Conservation (phyloP, 2,113 vertebrate species). For the Benitochromis conjunctus region DNA sequence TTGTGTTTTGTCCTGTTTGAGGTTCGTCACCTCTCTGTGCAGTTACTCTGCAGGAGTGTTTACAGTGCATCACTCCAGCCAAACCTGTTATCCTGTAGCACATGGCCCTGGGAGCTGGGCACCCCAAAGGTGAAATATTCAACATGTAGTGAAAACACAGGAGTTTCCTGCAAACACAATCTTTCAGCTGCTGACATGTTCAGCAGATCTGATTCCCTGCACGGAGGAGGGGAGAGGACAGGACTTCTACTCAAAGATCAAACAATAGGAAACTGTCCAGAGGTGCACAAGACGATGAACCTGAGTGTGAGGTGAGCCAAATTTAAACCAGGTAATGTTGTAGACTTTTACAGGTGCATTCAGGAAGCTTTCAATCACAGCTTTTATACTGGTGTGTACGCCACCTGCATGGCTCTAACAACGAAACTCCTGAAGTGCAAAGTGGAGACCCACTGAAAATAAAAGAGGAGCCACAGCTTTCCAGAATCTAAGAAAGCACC, state of each 20-base stretch:
- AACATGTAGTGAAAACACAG: background rate
- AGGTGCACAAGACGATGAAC: background rate
- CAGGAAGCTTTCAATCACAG: background rate
- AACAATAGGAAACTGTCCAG: background rate
- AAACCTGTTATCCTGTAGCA: background rate
- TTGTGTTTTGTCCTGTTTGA: background rate
- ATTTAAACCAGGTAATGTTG: no score
- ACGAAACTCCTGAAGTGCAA: background rate
- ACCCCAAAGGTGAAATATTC: background rate
- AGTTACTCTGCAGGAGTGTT: background rate
- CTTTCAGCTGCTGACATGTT: background rate
- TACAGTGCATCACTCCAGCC: background rate
- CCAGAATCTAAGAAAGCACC: background rate
- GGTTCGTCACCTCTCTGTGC: background rate
- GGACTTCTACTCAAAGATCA: background rate
- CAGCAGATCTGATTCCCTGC: background rate
- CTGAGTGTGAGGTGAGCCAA: background rate
- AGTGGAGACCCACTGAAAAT: background rate
- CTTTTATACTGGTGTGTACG: background rate
- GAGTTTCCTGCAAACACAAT: background rate
- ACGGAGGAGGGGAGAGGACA: background rate
- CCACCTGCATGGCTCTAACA: background rate
- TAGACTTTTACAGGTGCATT: background rate
- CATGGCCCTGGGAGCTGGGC: background rate
- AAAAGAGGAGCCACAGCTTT: background rate